A percentile compares a stretch with the other conserved stretches of the same genome.
Evolutionary conservation across 1,140 invertebrate genomes (phyloP).

Genomic region (Diorhabda carinulata): DNA sequence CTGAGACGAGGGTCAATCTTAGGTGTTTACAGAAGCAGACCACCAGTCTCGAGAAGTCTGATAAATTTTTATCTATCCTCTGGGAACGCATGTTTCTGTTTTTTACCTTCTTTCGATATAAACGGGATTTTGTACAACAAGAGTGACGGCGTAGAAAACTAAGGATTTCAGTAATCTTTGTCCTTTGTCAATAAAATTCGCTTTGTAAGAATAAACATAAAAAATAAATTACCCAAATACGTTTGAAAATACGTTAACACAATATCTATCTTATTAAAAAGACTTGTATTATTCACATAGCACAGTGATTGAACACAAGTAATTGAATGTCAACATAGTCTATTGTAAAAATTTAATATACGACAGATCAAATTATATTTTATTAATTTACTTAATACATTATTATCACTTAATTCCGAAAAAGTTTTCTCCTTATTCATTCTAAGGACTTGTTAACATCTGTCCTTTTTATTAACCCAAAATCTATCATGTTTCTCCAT

Average conservation of each 20-base stretch:
- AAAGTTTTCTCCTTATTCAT: too few relatives aligned
- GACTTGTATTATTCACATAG: not conserved
- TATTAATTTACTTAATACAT: not conserved
- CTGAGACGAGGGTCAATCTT: too few relatives aligned
- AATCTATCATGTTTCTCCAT: too few relatives aligned
- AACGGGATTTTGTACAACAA: conserved; percentile 22
- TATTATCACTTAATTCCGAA: too few relatives aligned
- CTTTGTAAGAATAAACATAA: not conserved
- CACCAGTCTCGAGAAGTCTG: conserved; percentile 19
- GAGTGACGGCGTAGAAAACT: conserved; percentile 28
- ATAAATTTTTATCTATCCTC: conserved; percentile 32
- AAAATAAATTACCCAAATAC: not conserved
- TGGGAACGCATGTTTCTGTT: conserved; percentile 24
- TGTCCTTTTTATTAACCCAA: too few relatives aligned
- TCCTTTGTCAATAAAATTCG: conserved; percentile 23
- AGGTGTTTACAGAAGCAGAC: conserved; percentile 8
- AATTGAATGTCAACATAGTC: not conserved
- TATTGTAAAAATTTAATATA: conserved; percentile 1
- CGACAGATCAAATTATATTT: not conserved
- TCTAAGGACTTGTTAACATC: too few relatives aligned
- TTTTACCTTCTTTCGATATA: conserved; percentile 24
- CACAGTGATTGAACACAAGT: not conserved
- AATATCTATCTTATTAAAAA: conserved; percentile 2
- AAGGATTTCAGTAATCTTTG: conserved; percentile 24
- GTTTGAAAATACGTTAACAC: not conserved